Evolutionary conservation across 2,888 invertebrate species (phyloP).

Genomic region (Lasius platythorax): DNA sequence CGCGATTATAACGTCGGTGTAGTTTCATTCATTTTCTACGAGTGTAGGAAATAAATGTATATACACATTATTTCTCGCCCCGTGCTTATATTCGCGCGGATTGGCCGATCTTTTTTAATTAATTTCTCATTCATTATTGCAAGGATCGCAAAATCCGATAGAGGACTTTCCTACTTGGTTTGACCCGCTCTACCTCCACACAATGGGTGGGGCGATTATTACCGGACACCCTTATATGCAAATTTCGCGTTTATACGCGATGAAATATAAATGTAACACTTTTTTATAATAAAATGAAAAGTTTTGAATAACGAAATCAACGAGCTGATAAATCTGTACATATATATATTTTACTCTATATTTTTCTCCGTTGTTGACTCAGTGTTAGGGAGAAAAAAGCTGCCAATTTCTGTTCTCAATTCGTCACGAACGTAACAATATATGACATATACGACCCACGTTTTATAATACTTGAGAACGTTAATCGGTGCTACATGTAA

Average conservation of each 20-base stretch:
- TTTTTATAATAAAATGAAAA: slow-evolving; percentile 38
- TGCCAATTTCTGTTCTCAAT: slow-evolving; percentile 1
- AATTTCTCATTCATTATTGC: too few relatives aligned
- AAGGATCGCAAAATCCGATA: too few relatives aligned
- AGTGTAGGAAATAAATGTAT: too few relatives aligned
- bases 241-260: slow-evolving; percentile 13
- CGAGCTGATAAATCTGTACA: not conserved
- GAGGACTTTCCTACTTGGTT: too few relatives aligned
- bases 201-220: too few relatives aligned
- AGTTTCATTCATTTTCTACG: too few relatives aligned
- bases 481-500: not conserved
- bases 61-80: too few relatives aligned
- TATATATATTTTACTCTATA: not conserved
- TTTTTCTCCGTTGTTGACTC: not conserved
- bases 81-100: too few relatives aligned
- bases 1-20: too few relatives aligned
- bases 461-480: not conserved
- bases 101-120: too few relatives aligned
- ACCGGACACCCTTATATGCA: not conserved
- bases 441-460: not conserved
- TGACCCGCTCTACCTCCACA: too few relatives aligned
- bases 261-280: slow-evolving; percentile 27
- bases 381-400: not conserved
- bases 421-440: not conserved
- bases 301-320: not conserved